Evolutionary conservation across 1,140 invertebrate species (phyloP).

Genomic region (Metopolophium dirhodum): DNA sequence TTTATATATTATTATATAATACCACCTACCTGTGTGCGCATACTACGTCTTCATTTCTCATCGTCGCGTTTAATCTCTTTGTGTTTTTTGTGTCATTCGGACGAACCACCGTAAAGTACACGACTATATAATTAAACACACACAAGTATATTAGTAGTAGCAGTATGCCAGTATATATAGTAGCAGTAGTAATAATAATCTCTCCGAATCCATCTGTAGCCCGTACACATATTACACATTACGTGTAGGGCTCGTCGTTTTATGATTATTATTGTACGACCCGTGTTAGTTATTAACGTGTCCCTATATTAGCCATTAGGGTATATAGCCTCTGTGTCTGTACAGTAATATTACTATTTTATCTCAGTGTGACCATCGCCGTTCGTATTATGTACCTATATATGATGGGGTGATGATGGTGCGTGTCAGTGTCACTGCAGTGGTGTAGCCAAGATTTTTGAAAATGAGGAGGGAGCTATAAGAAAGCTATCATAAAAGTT

Average conservation of each 20-base stretch:
- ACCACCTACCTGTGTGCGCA: background rate
- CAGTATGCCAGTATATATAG: background rate
- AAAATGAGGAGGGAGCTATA: background rate
- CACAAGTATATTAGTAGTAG: background rate
- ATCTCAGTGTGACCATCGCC: background rate
- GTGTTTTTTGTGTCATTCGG: background rate
- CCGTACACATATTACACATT: background rate
- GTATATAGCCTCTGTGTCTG: background rate
- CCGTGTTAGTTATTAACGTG: background rate
- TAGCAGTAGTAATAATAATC: constrained; percentile 7
- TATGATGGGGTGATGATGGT: background rate
- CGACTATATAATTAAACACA: background rate
- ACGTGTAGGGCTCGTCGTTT: background rate
- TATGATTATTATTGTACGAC: background rate
- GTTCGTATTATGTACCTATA: background rate
- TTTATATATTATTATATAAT: background rate
- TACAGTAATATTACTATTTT: background rate
- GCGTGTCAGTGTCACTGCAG: background rate
- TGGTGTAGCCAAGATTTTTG: background rate
- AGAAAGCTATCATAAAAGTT: too few relatives aligned
- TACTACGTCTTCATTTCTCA: constrained; percentile 12
- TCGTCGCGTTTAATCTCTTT: constrained; percentile 7
- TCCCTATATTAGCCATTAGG: background rate
- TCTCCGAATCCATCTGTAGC: background rate
- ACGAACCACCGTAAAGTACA: background rate